phyloP scores from a whole-genome alignment of 2,797 vertebrate genomes.

The Periparus ater region DNA sequence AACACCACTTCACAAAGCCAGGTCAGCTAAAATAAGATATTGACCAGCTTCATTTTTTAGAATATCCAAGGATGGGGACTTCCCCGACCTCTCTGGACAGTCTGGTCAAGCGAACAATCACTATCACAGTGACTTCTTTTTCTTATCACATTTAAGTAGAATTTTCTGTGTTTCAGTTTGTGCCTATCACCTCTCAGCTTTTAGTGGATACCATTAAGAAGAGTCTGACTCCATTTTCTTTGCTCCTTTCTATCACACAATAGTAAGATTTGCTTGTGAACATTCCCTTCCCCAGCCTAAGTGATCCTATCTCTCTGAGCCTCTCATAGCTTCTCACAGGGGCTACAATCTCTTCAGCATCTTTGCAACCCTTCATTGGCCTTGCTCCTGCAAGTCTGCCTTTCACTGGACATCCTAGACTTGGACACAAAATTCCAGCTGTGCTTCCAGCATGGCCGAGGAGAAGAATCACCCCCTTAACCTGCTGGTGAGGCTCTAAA shows the following conservation, averaged over 20 bases:
- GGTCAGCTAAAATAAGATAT: neutral
- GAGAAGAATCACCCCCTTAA: neutral
- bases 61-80: neutral
- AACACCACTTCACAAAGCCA: neutral
- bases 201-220: neutral
- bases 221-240: neutral
- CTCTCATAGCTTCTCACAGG: neutral
- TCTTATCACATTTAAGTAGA: neutral
- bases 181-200: neutral
- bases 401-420: neutral
- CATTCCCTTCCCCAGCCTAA: neutral
- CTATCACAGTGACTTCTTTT: neutral
- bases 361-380: neutral
- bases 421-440: neutral
- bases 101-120: neutral
- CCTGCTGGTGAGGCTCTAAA: neutral
- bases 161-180: neutral
- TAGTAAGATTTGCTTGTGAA: neutral
- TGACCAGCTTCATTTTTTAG: neutral
- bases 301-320: neutral
- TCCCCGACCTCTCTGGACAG: neutral
- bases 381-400: neutral
- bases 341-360: neutral
- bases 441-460: neutral
- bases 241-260: neutral